phyloP scores from a whole-genome alignment of 2,888 invertebrate species.

The Mesodorylaimus sp. region DNA sequence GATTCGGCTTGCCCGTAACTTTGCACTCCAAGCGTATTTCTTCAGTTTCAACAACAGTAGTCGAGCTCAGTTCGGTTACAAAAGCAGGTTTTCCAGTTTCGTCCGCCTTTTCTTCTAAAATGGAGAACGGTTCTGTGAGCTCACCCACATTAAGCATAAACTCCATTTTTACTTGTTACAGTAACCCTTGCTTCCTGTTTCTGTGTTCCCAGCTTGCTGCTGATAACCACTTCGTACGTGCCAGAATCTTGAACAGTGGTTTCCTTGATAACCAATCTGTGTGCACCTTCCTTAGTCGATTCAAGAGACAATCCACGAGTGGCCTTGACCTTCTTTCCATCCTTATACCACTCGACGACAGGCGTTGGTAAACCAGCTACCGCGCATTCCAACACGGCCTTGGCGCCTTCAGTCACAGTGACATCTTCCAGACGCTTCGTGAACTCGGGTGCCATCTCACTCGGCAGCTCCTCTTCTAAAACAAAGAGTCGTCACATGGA shows the following conservation, averaged over 20 bases:
- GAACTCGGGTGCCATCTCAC: slow-evolving; percentile 12
- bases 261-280: slow-evolving; percentile 7
- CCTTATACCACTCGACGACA: slow-evolving; percentile 14
- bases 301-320: slow-evolving; percentile 1
- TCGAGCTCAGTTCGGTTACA: neutral
- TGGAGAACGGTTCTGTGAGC: neutral
- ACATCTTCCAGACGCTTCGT: slow-evolving; percentile 14
- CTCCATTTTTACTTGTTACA: neutral
- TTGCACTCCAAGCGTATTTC: slow-evolving; percentile 52
- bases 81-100: no score
- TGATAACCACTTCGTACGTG: slow-evolving; percentile 16
- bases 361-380: slow-evolving; percentile 15
- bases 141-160: neutral
- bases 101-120: no score
- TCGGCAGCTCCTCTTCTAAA: slow-evolving; percentile 4
- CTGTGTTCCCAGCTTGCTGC: slow-evolving; percentile 16
- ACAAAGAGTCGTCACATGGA: no score
- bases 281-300: slow-evolving; percentile 7
- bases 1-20: slow-evolving; percentile 68
- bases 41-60: neutral
- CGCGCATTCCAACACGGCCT: slow-evolving; percentile 15
- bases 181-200: neutral
- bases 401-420: slow-evolving; percentile 14
- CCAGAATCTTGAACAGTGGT: slow-evolving; percentile 15
- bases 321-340: slow-evolving; percentile 6